Evolutionary conservation across 2,113 vertebrate genomes (phyloP).

Genomic region (Hippocampus abdominalis): DNA sequence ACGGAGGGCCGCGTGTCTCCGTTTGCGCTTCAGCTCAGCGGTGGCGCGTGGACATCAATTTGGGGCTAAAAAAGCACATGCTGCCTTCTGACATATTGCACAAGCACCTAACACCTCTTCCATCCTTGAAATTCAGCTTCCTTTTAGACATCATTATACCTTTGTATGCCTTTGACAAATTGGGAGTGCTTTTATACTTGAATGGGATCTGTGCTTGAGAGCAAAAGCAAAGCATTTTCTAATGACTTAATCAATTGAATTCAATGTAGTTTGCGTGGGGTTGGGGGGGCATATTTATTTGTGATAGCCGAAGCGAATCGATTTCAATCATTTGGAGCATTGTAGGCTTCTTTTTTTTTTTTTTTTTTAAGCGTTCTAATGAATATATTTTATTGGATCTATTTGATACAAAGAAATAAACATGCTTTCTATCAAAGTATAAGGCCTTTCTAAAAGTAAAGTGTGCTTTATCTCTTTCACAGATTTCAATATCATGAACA

Average conservation of each 20-base stretch:
- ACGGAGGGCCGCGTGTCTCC: background rate
- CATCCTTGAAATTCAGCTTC: conserved; percentile 1
- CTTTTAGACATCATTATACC: conserved; percentile 4
- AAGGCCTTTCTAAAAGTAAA: too few relatives aligned
- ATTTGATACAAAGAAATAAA: too few relatives aligned
- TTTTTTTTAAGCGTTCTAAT: too few relatives aligned
- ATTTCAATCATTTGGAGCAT: too few relatives aligned
- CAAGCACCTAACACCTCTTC: background rate
- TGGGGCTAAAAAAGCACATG: background rate
- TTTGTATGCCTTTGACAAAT: background rate
- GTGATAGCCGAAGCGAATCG: too few relatives aligned
- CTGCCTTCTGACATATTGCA: background rate
- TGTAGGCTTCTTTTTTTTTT: too few relatives aligned
- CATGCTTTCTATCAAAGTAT: too few relatives aligned
- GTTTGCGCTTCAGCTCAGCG: background rate
- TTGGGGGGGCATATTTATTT: background rate
- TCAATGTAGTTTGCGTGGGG: background rate
- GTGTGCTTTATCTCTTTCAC: too few relatives aligned
- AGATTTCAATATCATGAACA: background rate
- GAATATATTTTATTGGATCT: background rate
- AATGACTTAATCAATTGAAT: background rate
- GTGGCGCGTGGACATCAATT: background rate
- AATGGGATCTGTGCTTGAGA: background rate
- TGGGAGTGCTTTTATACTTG: background rate
- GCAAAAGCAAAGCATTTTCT: background rate